A percentile compares a stretch with the other conserved stretches of the same genome.
Conservation (phyloP, 2,113 vertebrate species). For the Bambusicola thoracicus region DNA sequence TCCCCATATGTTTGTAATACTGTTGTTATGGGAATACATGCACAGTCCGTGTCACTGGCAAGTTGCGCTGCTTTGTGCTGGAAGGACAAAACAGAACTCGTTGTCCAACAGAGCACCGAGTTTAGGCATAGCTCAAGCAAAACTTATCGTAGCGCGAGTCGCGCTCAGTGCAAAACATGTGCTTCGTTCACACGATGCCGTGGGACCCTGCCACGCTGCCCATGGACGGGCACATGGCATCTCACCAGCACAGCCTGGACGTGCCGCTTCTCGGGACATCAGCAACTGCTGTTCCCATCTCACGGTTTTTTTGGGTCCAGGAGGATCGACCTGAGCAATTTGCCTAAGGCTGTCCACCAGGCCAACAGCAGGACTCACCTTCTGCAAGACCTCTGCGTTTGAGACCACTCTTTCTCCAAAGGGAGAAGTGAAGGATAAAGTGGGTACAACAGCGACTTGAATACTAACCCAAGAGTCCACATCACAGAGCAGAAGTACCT, state of each 20-base stretch:
- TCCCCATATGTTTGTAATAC: constrained; percentile 51
- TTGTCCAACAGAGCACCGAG: background rate
- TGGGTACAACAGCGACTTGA: rapidly evolving
- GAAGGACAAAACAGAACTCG: constrained; percentile 26
- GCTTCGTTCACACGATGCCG: background rate
- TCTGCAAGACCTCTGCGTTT: background rate
- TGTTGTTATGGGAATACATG: constrained; percentile 45
- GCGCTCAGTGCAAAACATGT: background rate
- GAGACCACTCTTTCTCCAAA: rapidly evolving
- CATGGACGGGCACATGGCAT: background rate
- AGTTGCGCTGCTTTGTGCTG: constrained; percentile 30
- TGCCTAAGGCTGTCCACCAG: background rate
- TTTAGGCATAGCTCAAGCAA: background rate
- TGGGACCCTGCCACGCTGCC: rapidly evolving
- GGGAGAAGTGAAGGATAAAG: background rate
- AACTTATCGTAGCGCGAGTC: background rate
- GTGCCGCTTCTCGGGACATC: background rate
- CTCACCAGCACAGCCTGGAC: rapidly evolving
- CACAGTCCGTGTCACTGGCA: constrained; percentile 43
- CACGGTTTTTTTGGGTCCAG: background rate
- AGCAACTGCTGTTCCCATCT: background rate
- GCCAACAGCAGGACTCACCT: background rate
- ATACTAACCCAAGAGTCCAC: background rate
- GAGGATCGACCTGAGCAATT: background rate
- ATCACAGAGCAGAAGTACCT: background rate